A percentile compares a stretch with the other conserved stretches of the same genome.
Conservation (phyloP, 2,888 invertebrate species). For the Orchestes rusci region DNA sequence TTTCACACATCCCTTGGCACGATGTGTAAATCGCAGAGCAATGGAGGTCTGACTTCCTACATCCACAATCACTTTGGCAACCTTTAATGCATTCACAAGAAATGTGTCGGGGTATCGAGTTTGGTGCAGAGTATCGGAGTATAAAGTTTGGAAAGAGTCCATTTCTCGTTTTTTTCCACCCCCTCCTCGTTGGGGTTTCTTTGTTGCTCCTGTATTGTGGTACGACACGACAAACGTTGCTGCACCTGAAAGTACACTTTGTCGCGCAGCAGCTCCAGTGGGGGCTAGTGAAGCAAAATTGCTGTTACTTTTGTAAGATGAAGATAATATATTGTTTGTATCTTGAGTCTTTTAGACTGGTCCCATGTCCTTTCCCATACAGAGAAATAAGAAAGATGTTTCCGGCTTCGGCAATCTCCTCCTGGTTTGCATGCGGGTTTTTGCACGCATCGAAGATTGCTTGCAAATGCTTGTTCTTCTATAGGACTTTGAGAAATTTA, state of each 20-base stretch:
- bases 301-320: background rate
- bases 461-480: background rate
- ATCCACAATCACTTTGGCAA: background rate
- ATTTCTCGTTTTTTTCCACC: background rate
- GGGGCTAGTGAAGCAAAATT: background rate
- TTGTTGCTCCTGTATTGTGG: background rate
- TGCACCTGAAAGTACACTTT: background rate
- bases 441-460: background rate
- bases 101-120: background rate
- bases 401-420: background rate
- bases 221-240: background rate
- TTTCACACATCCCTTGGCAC: background rate
- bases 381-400: background rate
- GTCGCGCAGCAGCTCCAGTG: background rate
- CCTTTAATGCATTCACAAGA: background rate
- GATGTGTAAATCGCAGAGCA: background rate
- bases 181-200: background rate
- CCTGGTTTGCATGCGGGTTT: background rate
- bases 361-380: background rate
- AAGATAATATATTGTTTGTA: background rate
- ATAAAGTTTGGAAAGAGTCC: background rate
- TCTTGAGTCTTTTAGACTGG: background rate
- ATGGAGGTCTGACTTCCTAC: background rate
- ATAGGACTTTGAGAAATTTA: background rate
- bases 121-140: background rate